Conservation (phyloP, 2,888 invertebrate genomes). For the Ormia ochracea region DNA sequence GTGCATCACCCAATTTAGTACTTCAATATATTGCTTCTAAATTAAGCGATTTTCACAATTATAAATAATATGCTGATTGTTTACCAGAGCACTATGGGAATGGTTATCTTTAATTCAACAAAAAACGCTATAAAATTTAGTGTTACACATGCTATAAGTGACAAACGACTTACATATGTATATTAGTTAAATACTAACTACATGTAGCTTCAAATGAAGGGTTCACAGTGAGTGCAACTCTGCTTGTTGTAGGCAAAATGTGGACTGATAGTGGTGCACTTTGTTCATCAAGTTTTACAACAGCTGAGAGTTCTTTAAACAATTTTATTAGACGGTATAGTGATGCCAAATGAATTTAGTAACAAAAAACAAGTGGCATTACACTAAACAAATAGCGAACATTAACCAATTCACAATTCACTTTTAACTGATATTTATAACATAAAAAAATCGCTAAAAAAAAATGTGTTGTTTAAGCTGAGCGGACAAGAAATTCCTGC, state of each 20-base stretch:
- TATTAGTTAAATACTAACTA: constrained; percentile 24
- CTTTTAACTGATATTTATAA: too few species aligned
- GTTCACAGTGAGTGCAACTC: neutral
- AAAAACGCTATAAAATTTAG: neutral
- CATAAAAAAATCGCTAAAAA: too few species aligned
- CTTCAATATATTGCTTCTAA: constrained; percentile 68
- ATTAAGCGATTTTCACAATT: constrained; percentile 17
- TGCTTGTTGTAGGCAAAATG: neutral
- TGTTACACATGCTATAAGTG: constrained; percentile 15
- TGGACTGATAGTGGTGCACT: neutral
- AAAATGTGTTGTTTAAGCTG: too few species aligned
- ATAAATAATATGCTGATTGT: constrained; percentile 9
- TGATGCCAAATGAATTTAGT: too few species aligned
- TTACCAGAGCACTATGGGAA: neutral
- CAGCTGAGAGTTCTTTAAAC: too few species aligned
- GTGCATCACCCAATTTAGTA: neutral
- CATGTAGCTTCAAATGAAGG: constrained; percentile 7
- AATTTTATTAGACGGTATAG: too few species aligned
- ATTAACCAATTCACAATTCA: too few species aligned
- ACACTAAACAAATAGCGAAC: too few species aligned
- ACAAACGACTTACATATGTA: constrained; percentile 11
- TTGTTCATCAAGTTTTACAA: neutral
- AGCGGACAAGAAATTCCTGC: too few species aligned
- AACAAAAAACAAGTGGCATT: too few species aligned
- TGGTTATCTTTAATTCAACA: neutral